A percentile compares a stretch with the other conserved stretches of the same genome.
Conservation (phyloP, 2,113 vertebrate genomes). For the Microtus richardsoni region DNA sequence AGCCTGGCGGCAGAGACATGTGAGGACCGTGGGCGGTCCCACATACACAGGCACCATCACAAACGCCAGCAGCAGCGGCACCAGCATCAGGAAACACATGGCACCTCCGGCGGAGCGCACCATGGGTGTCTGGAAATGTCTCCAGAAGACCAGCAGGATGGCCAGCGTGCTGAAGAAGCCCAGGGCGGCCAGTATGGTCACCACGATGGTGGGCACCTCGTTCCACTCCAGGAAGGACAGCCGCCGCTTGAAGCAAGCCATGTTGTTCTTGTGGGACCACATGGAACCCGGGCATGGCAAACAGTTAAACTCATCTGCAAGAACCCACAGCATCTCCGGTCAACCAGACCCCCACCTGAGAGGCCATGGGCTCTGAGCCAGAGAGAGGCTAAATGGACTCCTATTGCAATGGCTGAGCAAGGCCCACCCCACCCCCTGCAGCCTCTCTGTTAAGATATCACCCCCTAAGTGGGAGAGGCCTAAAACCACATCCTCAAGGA, state of each 20-base stretch:
- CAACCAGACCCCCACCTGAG: accelerated
- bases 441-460: neutral
- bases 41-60: slow-evolving; percentile 85
- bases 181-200: slow-evolving; percentile 83
- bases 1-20: slow-evolving; percentile 87
- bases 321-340: neutral
- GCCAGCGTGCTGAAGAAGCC: slow-evolving; percentile 86
- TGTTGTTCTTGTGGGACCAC: slow-evolving; percentile 86
- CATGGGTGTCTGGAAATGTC: slow-evolving; percentile 87
- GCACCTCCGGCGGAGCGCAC: slow-evolving; percentile 90
- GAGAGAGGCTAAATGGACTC: neutral
- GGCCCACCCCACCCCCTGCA: neutral
- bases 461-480: neutral
- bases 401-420: neutral
- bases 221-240: slow-evolving; percentile 86
- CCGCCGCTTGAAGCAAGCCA: slow-evolving; percentile 82
- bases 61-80: slow-evolving; percentile 82
- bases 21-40: slow-evolving; percentile 79
- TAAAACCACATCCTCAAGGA: neutral
- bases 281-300: slow-evolving; percentile 81
- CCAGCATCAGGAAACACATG: slow-evolving; percentile 91
- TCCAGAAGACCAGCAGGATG: slow-evolving; percentile 83
- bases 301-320: slow-evolving; percentile 86
- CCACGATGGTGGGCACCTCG: slow-evolving; percentile 70
- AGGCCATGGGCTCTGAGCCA: accelerated